Base-by-base conservation (phyloP, 2,797 vertebrate genomes). In the Monodelphis domestica region DNA sequence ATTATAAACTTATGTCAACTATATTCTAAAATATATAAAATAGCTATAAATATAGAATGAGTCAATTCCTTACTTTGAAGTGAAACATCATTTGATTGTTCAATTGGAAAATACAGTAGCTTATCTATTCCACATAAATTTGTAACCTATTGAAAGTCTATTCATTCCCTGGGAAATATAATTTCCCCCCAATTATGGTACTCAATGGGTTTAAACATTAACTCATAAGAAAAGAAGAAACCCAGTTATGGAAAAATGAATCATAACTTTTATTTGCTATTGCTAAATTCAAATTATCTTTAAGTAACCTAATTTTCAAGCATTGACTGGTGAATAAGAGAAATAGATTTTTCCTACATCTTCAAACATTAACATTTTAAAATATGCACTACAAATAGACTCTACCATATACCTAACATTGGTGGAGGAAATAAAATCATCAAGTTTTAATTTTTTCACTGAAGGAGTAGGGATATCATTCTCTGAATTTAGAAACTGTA, bases 41-140 rank as follows among this genome's bases (percentile, higher is more conserved):
- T 90, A 95, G n/a, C 30, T 94, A 91, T 95, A 95, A 95, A 93
- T 97, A 93, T 91, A 78, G 96, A 96, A 56, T 90, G 91, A 94
- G 57, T 92, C 54, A 92, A 59, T 56, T 54, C 56, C 93, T 95
- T 95, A 87, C 93, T 97, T 97, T 97, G 96, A 97, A 97, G 96
- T 95, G 92, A 97, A 95, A 91, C 96, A 53, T 87, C 93, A 96
- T 96, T 96, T 91, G 53, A 96, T 95, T 96, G 92, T 93, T 89
- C 91, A 95, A 52, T 96, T 96, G 94, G 21, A 95, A 97, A 96
- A 96, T 97, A 97, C 95, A 97, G 96, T 97, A 97, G 97, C 96
- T 96, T 97, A 96, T 97, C 94, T 97, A 87, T 95, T 91, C 38
- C 63, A 70, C 95, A 97, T 96, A 95, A 91, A 96, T 96, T 96